A percentile compares a stretch with the other conserved stretches of the same genome.
Evolutionary conservation across 2,888 invertebrate species (phyloP).

Genomic region (Athetis lepigone): DNA sequence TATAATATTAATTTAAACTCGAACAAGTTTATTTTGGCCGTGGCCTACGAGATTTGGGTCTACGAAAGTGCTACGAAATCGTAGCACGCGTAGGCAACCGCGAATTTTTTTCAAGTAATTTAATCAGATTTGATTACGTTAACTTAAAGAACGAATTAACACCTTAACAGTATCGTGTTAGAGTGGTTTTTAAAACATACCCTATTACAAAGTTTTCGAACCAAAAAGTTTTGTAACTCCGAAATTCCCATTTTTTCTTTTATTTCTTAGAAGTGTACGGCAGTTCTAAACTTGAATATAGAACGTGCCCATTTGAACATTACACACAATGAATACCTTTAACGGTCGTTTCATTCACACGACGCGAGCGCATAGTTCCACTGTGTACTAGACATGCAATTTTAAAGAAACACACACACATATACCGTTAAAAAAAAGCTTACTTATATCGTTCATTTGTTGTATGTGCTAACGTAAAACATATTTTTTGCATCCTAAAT

Average conservation of each 20-base stretch:
- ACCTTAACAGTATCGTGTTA: neutral
- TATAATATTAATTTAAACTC: slow-evolving; percentile 30
- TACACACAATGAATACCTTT: slow-evolving; percentile 49
- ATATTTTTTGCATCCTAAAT: neutral
- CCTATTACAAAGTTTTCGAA: neutral
- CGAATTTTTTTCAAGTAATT: neutral
- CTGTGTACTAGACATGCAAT: slow-evolving; percentile 22
- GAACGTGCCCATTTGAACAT: slow-evolving; percentile 49
- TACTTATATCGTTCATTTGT: no score
- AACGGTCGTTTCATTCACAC: slow-evolving; percentile 48
- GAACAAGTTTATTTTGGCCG: slow-evolving; percentile 10
- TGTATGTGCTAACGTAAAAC: no score
- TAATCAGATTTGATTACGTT: neutral
- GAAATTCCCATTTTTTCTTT: slow-evolving; percentile 17
- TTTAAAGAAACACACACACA: slow-evolving; percentile 1
- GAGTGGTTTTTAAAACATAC: neutral
- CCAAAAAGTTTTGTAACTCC: slow-evolving; percentile 5
- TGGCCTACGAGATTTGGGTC: slow-evolving; percentile 42
- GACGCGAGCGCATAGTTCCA: slow-evolving; percentile 17
- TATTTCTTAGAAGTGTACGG: slow-evolving; percentile 21
- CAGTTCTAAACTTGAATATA: slow-evolving; percentile 29
- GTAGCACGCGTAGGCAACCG: slow-evolving; percentile 46
- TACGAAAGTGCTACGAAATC: slow-evolving; percentile 57
- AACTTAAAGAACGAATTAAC: neutral
- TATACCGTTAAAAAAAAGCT: neutral